Evolutionary conservation across 2,113 vertebrate species (phyloP).

Genomic region (Caranx ignobilis): DNA sequence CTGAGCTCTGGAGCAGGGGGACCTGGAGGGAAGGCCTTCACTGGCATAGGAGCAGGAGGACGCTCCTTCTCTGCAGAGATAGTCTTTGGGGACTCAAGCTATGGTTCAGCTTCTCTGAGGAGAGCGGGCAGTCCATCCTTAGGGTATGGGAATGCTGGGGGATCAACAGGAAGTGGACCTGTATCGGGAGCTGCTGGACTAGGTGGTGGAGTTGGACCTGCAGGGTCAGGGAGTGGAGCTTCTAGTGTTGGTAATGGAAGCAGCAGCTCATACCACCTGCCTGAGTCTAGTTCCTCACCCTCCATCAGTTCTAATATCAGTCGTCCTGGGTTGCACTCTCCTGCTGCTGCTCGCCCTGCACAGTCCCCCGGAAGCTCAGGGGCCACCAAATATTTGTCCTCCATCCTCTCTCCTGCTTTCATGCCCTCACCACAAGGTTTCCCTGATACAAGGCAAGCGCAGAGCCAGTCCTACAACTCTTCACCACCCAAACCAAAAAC

Average conservation of each 20-base stretch:
- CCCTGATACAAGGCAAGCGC: conserved; percentile 68
- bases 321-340: conserved; percentile 87
- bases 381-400: conserved; percentile 87
- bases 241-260: conserved; percentile 62
- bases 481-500: conserved; percentile 78
- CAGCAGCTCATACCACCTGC: conserved; percentile 79
- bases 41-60: conserved; percentile 73
- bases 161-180: conserved; percentile 57
- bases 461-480: conserved; percentile 76
- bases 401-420: conserved; percentile 87
- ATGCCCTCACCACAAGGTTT: conserved; percentile 84
- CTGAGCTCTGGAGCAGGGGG: conserved; percentile 78
- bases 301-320: conserved; percentile 82
- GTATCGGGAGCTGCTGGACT: conserved; percentile 72
- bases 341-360: conserved; percentile 81
- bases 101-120: conserved; percentile 75
- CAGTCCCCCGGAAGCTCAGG: conserved; percentile 87
- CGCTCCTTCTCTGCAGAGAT: conserved; percentile 87
- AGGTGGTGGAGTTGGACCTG: conserved; percentile 62
- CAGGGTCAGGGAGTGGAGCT: conserved; percentile 63
- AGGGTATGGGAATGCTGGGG: conserved; percentile 79
- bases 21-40: conserved; percentile 73
- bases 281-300: conserved; percentile 89
- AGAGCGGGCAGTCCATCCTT: conserved; percentile 87
- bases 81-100: conserved; percentile 81